A percentile compares a stretch with the other conserved stretches of the same genome.
phyloP scores from a whole-genome alignment of 92 coral and sea anemone genomes.

The Palythoa heliodiscus region DNA sequence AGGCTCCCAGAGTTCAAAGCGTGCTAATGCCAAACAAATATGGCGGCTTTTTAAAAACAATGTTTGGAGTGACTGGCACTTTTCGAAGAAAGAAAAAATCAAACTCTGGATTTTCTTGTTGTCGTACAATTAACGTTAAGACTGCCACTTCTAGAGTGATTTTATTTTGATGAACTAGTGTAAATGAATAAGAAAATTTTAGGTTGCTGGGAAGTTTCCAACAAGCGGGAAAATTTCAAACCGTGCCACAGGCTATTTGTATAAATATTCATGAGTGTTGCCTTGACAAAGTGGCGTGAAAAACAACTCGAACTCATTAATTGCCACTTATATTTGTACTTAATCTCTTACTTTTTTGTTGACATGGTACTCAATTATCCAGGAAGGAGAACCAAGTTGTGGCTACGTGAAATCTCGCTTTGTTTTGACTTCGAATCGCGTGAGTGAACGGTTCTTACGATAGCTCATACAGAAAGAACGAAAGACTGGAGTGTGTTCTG shows the following conservation, averaged over 20 bases:
- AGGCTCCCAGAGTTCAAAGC: conserved; percentile 8
- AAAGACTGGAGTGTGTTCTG: neutral
- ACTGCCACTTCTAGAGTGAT: neutral
- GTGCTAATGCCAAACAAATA: neutral
- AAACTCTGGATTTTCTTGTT: neutral
- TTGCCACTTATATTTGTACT: neutral
- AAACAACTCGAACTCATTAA: conserved; percentile 31
- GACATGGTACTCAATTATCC: neutral
- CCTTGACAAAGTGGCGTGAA: conserved; percentile 47
- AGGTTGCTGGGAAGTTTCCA: neutral
- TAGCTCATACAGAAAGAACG: neutral
- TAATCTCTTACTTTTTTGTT: neutral
- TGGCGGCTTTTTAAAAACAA: neutral
- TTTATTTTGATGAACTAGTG: neutral
- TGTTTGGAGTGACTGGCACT: neutral
- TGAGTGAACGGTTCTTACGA: neutral
- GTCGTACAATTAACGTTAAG: neutral
- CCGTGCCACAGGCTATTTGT: neutral
- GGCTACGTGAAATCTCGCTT: neutral
- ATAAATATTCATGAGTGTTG: conserved; percentile 47
- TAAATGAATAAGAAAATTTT: neutral
- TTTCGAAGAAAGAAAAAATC: neutral
- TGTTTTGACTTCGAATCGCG: neutral
- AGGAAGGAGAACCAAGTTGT: neutral
- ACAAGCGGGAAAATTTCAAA: conserved; percentile 35